Evolutionary conservation across 2,113 vertebrate genomes (phyloP), one percentile per base, ranked within the genome.

Genomic region (Leptobrachium leishanense): DNA sequence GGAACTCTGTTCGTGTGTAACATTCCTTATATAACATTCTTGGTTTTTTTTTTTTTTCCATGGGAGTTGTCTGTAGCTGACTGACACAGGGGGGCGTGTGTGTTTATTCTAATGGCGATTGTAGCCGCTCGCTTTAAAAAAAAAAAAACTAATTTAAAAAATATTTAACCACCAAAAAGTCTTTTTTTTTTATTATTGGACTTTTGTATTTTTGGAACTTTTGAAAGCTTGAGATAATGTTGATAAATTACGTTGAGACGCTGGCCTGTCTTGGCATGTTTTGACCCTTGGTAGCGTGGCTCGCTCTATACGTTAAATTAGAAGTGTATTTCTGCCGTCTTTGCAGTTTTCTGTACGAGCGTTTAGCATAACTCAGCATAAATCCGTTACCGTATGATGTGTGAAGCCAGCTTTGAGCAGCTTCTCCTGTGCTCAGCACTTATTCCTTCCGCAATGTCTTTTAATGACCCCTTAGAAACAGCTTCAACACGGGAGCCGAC

Each of bases 21-120:
- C 77, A 74, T 74, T 80, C 77, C 77, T 79, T 79, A 73, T 62
- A 63, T 79, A 79, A 79, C 77, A 73, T 79, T 67, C 62, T 70
- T 66, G 77, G 43, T 73, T 72, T 73, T 80, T 68, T 46, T 70
- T 67, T 71, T 59, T 74, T 72, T 73, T 79, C 63, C 77, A 53
- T 74, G 71, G 77, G 77, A 68, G 71, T 80, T 80, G 70, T 74
- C 77, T 74, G 50, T 55, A 6, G 72, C 15, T 15, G 1, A 78
- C 39, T 74, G 72, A 74, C 77, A 67, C n/a, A 53, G 64, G 59
- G 71, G 77, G 64, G 77, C 11, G 71, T 31, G 69, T 71, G 76
- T 63, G 75, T 62, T 39, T 70, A 42, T 42, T 31, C 0, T 59
- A 10, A 46, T 46, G 72, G 55, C 43, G 54, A 50, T 40, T 31